Evolutionary conservation across 2,797 vertebrate species (phyloP).

Genomic region (Hybognathus amarus): DNA sequence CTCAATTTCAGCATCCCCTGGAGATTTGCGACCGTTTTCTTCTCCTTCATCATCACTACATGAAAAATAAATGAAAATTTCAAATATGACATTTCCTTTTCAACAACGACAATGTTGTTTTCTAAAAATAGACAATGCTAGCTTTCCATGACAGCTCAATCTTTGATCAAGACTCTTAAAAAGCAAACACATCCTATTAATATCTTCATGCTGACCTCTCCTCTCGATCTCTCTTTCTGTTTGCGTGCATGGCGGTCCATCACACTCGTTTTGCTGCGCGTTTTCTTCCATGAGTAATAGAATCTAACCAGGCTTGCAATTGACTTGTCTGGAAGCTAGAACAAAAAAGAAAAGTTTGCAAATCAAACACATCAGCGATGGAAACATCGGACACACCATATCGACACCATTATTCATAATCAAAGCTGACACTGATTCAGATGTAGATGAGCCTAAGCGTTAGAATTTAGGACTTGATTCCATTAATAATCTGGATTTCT

Average conservation of each 20-base stretch:
- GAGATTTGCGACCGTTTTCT: constrained; percentile 76
- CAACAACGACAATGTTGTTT: neutral
- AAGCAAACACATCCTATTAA: constrained; percentile 6
- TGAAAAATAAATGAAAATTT: constrained; percentile 57
- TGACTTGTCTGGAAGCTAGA: constrained; percentile 91
- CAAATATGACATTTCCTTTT: constrained; percentile 8
- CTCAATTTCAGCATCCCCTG: constrained; percentile 82
- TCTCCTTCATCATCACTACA: constrained; percentile 89
- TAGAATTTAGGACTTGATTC: constrained; percentile 1
- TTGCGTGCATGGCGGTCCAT: constrained; percentile 95
- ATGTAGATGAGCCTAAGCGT: neutral
- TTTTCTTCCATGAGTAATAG: constrained; percentile 99
- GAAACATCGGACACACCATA: neutral
- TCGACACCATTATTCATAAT: neutral
- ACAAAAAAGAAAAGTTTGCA: neutral
- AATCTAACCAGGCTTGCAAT: constrained; percentile 95
- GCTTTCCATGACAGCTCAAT: neutral
- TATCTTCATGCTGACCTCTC: constrained; percentile 82
- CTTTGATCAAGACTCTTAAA: constrained; percentile 30
- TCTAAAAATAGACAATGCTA: constrained; percentile 20
- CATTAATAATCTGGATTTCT: neutral
- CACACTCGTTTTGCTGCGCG: constrained; percentile 93
- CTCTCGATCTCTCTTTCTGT: constrained; percentile 89
- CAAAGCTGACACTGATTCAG: constrained; percentile 16
- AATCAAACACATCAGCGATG: constrained; percentile 15